Percentiles rank a stretch among this genome's conserved stretches.
Conservation (phyloP, 2,888 invertebrate species). For the Noctua fimbriata region DNA sequence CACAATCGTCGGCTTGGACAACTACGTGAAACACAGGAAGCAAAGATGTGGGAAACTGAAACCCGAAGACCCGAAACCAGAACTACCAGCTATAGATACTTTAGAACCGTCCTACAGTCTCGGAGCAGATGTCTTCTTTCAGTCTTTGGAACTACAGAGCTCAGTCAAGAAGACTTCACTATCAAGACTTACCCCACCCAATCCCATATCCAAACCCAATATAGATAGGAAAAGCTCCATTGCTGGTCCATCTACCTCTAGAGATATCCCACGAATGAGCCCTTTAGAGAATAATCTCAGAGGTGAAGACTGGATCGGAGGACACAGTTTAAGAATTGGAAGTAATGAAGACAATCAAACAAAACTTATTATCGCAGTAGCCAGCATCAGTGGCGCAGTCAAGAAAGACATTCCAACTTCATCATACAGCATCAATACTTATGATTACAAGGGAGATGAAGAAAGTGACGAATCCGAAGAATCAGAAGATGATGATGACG, state of each 20-base stretch:
- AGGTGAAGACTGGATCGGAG: slow-evolving; percentile 91
- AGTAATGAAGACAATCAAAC: slow-evolving; percentile 90
- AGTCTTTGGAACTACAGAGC: slow-evolving; percentile 94
- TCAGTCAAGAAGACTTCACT: slow-evolving; percentile 91
- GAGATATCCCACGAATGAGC: slow-evolving; percentile 82
- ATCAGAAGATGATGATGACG: slow-evolving; percentile 90
- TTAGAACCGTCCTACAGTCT: slow-evolving; percentile 90
- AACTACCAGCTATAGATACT: slow-evolving; percentile 80
- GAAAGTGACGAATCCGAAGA: slow-evolving; percentile 91
- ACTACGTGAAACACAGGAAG: slow-evolving; percentile 96
- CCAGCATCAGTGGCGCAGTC: slow-evolving; percentile 90
- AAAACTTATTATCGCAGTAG: slow-evolving; percentile 92
- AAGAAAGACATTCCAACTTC: slow-evolving; percentile 88
- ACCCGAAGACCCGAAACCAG: slow-evolving; percentile 74
- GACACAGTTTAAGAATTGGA: slow-evolving; percentile 89
- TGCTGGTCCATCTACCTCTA: slow-evolving; percentile 80
- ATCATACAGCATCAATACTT: slow-evolving; percentile 79
- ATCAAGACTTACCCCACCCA: slow-evolving; percentile 87
- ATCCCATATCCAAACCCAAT: slow-evolving; percentile 80
- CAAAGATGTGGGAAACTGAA: slow-evolving; percentile 90
- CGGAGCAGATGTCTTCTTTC: slow-evolving; percentile 96
- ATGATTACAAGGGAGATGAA: slow-evolving; percentile 84
- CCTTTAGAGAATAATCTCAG: slow-evolving; percentile 85
- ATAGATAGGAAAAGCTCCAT: slow-evolving; percentile 78
- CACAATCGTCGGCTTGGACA: slow-evolving; percentile 95